Base-by-base conservation (phyloP, 2,888 invertebrate genomes). In the Zele albiditarsus region DNA sequence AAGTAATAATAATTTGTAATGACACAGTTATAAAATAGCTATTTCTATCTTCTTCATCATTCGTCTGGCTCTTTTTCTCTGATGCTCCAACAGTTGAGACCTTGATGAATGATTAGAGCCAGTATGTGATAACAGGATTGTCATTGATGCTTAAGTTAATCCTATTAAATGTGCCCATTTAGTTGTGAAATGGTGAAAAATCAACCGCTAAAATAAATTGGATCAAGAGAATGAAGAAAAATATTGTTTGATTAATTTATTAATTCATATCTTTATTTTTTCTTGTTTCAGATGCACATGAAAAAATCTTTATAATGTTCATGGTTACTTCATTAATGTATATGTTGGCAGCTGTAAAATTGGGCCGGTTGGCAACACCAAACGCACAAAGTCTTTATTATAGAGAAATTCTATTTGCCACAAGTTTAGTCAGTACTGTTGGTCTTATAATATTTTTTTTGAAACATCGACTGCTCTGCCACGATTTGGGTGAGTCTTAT, bases 271-370 rank as follows among this genome's bases (percentile, higher is more conserved):
- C 20, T 53, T 6, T 0, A 12, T 38, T 84, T 82, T 42, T 31
- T 46, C 16, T 31, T 23, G n/a, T 66, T 93, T 74, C 90, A 97
- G 97, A 96, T 84, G 91, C 95, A 79, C 95, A 96, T 89, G 97
- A 97, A 90, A 96, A 96, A 89, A 94, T 97, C 84, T 98, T 98
- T 90, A 96, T 97, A 85, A 91, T 93, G 79, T 98, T 98, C 89
- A 96, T 98, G 96, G 90, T 95, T 81, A 94, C 94, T 82, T 95
- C 97, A 70, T 90, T 96, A 74, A 90, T 93, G 78, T 96, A 97
- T 87, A 98, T 97, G 97, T 86, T 95, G 82, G 91, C 93, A 71
- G 93, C 94, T 77, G 92, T 94, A 80, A 93, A 92, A 88, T 90
- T 93, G 79, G 90, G 91, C 87, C 88, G 89, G 84, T 83, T 88